phyloP scores from a whole-genome alignment of 2,888 invertebrate species.

The Eurytoma adleriae region DNA sequence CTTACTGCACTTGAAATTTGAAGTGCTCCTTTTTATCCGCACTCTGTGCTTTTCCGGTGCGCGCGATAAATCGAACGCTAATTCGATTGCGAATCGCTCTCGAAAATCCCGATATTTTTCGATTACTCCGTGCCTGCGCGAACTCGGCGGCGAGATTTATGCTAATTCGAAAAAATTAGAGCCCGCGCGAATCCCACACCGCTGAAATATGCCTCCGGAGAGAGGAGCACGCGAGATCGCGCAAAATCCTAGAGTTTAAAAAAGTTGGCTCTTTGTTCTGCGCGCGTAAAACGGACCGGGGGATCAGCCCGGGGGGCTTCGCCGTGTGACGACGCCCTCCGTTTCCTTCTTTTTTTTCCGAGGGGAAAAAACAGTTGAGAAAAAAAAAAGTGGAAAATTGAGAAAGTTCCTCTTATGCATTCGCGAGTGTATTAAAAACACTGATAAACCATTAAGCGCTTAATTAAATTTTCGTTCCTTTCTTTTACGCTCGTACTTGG shows the following conservation, averaged over 20 bases:
- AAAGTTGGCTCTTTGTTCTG: constrained; percentile 38
- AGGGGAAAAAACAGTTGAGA: background rate
- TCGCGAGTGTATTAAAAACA: constrained; percentile 11
- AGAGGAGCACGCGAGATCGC: background rate
- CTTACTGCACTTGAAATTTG: too few relatives aligned
- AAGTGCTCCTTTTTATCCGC: background rate
- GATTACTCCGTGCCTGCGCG: background rate
- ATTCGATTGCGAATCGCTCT: background rate
- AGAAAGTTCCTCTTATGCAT: constrained; percentile 30
- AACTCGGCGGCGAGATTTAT: constrained; percentile 15
- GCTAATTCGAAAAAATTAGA: constrained; percentile 43
- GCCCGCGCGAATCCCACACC: too few relatives aligned
- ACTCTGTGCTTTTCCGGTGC: background rate
- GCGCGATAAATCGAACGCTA: background rate
- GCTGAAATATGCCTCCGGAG: constrained; percentile 5
- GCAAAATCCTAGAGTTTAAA: constrained; percentile 9
- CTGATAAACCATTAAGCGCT: constrained; percentile 3
- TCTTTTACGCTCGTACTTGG: too few relatives aligned
- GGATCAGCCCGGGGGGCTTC: background rate
- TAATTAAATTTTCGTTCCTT: constrained; percentile 15
- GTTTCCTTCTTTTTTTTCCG: background rate
- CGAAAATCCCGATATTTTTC: constrained; percentile 11
- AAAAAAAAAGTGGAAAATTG: constrained; percentile 10
- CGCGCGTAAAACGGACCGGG: background rate
- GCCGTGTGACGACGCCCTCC: background rate